Base-by-base conservation (phyloP, 2,888 invertebrate species). In the Lingula anatina region DNA sequence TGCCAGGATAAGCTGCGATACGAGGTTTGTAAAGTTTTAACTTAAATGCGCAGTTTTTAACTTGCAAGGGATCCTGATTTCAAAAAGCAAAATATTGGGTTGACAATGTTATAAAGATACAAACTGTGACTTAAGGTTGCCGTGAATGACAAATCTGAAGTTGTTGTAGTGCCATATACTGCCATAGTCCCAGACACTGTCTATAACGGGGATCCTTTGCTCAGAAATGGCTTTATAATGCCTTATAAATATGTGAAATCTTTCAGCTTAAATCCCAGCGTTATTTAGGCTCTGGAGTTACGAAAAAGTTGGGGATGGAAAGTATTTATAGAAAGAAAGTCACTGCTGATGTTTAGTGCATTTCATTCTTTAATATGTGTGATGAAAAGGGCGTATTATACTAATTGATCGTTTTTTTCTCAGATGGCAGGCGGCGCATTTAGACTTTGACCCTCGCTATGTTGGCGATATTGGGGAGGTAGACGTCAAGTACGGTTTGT, bases 1-100 rank as follows among this genome's bases (percentile, higher is more conserved):
- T 35, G 60, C 66, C 1, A 42, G 70, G 36, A 60, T 70, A 18
- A 69, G 68, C 49, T 70, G 70, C 60, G 70, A 70, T 51, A 70
- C 70, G 38, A 60, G 70, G 69, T 65, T 50, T 42, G 44, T 26
- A 9, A 26, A 9, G 18, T 2, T 12, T 7, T 9, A 39, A n/a
- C 15, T 39, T 7, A 39, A 7, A 7, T 15, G 9, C 18, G 7
- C 39, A 39, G 39, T 20, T 12, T 39, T 39, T n/a, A n/a, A n/a
- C n/a, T n/a, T n/a, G n/a, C 25, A 42, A 20, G 20, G 23, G 12
- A 2, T 25, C 20, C 28, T 25, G 5, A 42, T 15, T 38, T 24
- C 15, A 7, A 5, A 23, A 12, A 39, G 18, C 21, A 27, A 12
- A n/a, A n/a, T n/a, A n/a, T n/a, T n/a, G n/a, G n/a, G n/a, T n/a